These are phyloP conservation scores for Amphiprion clarkii DNA, from an alignment of 2,797 vertebrate species.

Conservation along the genomic window DNA sequence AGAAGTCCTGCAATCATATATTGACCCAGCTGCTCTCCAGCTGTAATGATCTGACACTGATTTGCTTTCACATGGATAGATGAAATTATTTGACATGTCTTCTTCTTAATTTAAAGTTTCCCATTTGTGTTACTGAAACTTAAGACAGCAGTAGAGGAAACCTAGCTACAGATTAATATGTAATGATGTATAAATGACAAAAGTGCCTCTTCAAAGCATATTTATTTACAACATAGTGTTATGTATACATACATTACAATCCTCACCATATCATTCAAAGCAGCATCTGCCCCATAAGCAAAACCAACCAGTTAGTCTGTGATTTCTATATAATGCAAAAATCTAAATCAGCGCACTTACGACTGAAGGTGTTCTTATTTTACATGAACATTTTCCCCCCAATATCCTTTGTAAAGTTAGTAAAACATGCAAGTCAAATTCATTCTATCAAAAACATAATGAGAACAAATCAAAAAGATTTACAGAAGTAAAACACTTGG, in stretches of 20 bases:
- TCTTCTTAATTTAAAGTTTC: no score
- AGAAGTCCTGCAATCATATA: no score
- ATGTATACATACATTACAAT: slow-evolving; percentile 73
- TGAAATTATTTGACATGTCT: no score
- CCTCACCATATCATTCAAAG: slow-evolving; percentile 70
- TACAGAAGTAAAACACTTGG: slow-evolving; percentile 74
- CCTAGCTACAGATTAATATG: background rate
- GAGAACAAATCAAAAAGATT: slow-evolving; percentile 73
- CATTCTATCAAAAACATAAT: slow-evolving; percentile 74
- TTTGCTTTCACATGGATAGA: background rate
- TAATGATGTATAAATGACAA: slow-evolving; percentile 66
- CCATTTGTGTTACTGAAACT: no score
- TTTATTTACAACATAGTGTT: slow-evolving; percentile 89
- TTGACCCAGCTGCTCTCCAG: no score
- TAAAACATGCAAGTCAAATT: slow-evolving; percentile 84
- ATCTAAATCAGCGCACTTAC: slow-evolving; percentile 51
- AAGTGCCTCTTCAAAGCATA: slow-evolving; percentile 64
- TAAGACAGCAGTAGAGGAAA: no score
- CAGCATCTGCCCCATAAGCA: slow-evolving; percentile 68
- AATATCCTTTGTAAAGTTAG: slow-evolving; percentile 73
- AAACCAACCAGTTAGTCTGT: slow-evolving; percentile 73
- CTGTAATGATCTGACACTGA: background rate
- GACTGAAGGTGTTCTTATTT: slow-evolving; percentile 70
- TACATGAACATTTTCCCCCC: slow-evolving; percentile 46
- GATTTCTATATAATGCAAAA: slow-evolving; percentile 62